Evolutionary conservation across 2,113 vertebrate genomes (phyloP), one percentile per base, ranked within the genome.

Genomic region (Furnarius figulus): DNA sequence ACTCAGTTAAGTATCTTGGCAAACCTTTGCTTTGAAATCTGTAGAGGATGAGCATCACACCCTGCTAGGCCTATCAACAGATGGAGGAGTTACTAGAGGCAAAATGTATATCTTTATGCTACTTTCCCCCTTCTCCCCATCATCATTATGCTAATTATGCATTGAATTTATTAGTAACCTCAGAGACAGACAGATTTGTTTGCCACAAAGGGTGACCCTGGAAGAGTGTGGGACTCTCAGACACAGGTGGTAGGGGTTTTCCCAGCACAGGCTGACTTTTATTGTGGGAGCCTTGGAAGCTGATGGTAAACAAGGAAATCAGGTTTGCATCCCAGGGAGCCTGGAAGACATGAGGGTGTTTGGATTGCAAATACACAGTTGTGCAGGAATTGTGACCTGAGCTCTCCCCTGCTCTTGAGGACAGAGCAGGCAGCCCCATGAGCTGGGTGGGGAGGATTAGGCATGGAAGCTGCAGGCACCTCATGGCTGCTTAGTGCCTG

Each of bases 61-160:
- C 80, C 93, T 79, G 83, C 88, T 86, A 92, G 88, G 83, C 76
- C 93, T 94, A 84, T 56, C 95, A 92, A 90, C 88, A 97, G 93
- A 96, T 95, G 90, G 92, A 94, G 50, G 83, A 79, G 84, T 87
- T 79, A 90, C 90, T 92, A 31, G 52, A 95, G 83, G 83, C 79
- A 92, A 94, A 96, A 96, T 58, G 40, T 94, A 72, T 89, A 90
- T 87, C 70, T 94, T 75, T 52, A 46, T 72, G 52, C 61, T 78
- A 37, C 11, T 35, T 30, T 14, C 30, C 35, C 30, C 19, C 4
- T 6, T 5, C 4, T 1, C 19, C 20, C 58, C 58, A 25, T 59
- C 9, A 35, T 87, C 70, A 58, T 81, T 92, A 52, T 31, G 75
- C 61, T 75, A 68, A 87, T 92, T 33, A 50, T 23, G 21, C 66